Evolutionary conservation across 2,888 invertebrate genomes (phyloP), one percentile per base, ranked within the genome.

Genomic region (Portevinia maculata): DNA sequence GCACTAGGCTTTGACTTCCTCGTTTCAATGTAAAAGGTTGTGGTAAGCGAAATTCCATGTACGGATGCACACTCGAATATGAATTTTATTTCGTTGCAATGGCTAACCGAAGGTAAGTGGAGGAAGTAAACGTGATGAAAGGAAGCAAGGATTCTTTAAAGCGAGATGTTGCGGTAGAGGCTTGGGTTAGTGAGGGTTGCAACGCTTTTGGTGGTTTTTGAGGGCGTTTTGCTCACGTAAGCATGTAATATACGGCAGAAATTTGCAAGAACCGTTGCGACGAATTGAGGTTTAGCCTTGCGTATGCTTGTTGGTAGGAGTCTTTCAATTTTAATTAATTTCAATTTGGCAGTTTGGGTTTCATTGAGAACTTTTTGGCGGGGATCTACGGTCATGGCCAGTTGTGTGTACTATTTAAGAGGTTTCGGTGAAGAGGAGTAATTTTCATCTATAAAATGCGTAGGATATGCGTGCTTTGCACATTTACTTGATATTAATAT

Each of bases 91-190:
- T 69, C 62, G 34, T 48, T 75, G 41, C 71, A 44, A 57, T 75
- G 74, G 79, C 55, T 50, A 75, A 75, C 79, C 79, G 55, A 62
- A 52, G 55, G 62, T 74, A 64, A 62, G 55, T 64, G 73, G 55
- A 55, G 32, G 71, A 48, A 37, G 73, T 53, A 46, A 62, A 62
- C 44, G 41, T 62, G 69, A 62, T 69, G 75, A 34, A 69, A 75
- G 67, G 53, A 11, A 64, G 37, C 53, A 34, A 28, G 30, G 44
- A 64, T 69, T 75, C 57, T 62, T 64, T 75, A 67, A 74, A 75
- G 75, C 75, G 55, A 69, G 39, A 46, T 53, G 11, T n/a, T 55
- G 34, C 19, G 28, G 46, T 15, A 15, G 28, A 1, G 39, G 19
- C 7, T 5, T 11, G 55, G 55, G 39, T 34, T 28, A 21, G 15